phyloP scores from a whole-genome alignment of 2,797 vertebrate species.

The Smutsia gigantea region DNA sequence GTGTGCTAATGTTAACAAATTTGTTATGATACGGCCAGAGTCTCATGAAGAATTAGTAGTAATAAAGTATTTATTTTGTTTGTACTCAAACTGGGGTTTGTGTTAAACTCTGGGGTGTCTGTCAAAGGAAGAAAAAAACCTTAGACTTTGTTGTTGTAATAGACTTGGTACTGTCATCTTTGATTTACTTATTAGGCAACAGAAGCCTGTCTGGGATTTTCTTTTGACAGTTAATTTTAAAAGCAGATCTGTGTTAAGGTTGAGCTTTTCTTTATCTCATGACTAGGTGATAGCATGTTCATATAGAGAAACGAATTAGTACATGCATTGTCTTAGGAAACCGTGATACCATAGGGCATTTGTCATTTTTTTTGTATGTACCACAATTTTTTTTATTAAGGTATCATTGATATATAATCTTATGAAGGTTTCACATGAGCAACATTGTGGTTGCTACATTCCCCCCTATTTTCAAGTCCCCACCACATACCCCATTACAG shows the following conservation, averaged over 20 bases:
- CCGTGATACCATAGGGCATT: neutral
- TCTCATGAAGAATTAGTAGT: neutral
- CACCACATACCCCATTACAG: no score
- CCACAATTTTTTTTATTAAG: no score
- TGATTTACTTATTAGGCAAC: neutral
- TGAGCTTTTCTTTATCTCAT: neutral
- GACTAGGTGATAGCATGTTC: neutral
- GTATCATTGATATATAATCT: no score
- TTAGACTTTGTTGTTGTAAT: neutral
- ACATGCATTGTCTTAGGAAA: neutral
- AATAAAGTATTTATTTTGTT: constrained; percentile 37
- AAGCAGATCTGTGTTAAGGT: neutral
- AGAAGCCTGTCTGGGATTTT: neutral
- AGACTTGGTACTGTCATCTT: neutral
- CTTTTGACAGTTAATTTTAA: neutral
- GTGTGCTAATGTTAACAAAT: neutral
- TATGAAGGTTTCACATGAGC: no score
- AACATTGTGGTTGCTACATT: no score
- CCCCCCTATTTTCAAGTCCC: no score
- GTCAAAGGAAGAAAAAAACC: constrained; percentile 6
- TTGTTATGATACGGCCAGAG: neutral
- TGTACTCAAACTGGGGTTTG: neutral
- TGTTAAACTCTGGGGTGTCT: constrained; percentile 23
- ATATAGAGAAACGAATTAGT: neutral
- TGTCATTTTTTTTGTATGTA: neutral